A percentile compares a stretch with the other conserved stretches of the same genome.
Evolutionary conservation across 2,113 vertebrate genomes (phyloP).

Genomic region (Oostethus manadensis): DNA sequence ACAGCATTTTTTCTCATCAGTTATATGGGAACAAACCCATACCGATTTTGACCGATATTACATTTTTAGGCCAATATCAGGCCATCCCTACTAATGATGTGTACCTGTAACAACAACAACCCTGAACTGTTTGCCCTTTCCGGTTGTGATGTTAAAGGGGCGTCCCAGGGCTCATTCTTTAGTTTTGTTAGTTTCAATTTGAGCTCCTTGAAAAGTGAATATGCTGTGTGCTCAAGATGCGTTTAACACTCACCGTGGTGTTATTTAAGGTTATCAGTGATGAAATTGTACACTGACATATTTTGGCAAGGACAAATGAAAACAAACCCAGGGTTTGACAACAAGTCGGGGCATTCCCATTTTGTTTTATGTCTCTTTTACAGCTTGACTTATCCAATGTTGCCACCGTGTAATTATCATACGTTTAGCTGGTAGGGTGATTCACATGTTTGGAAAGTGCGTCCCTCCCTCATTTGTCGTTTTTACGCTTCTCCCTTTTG

Average conservation of each 20-base stretch:
- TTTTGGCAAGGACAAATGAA: slow-evolving; percentile 3
- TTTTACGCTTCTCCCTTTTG: slow-evolving; percentile 17
- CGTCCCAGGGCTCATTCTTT: neutral
- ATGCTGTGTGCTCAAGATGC: neutral
- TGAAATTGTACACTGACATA: neutral
- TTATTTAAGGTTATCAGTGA: neutral
- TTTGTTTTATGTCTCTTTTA: slow-evolving; percentile 13
- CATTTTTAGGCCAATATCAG: no score
- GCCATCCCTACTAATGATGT: no score
- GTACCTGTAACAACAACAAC: neutral
- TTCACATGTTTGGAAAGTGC: slow-evolving; percentile 39
- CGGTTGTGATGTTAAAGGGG: neutral
- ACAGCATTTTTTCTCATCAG: no score
- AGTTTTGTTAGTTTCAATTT: neutral
- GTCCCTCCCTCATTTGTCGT: neutral
- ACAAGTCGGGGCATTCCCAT: neutral
- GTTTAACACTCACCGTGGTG: neutral
- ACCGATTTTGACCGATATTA: no score
- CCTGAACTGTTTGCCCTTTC: neutral
- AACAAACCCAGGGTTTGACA: slow-evolving; percentile 10
- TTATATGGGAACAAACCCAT: no score
- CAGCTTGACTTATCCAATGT: slow-evolving; percentile 15
- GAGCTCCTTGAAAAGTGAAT: neutral
- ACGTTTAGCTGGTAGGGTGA: slow-evolving; percentile 31
- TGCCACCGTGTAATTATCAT: slow-evolving; percentile 22